Evolutionary conservation across 2,797 vertebrate genomes (phyloP), one percentile per base, ranked within the genome.

Genomic region (Channallabes apus): DNA sequence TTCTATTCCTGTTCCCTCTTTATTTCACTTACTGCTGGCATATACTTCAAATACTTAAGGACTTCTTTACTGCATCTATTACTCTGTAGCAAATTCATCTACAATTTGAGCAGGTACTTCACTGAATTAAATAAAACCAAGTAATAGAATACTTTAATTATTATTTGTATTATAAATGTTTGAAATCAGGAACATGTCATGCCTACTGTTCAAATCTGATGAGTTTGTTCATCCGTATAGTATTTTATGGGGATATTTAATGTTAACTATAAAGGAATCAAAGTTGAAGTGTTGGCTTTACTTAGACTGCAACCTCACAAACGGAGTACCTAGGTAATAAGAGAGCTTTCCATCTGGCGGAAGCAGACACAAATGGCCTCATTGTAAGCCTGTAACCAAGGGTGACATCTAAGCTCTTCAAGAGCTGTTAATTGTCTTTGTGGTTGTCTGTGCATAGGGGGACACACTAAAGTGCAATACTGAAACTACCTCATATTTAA

Each of bases 361-460:
- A 87, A 86, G 86, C 80, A 38, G 59, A 86, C 87, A 89, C 86
- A 86, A 88, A 73, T n/a, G 68, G 79, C 82, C 80, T 79, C 92
- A 95, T 91, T 87, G 38, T 1, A 84, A 88, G 89, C 79, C 88
- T 89, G 91, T 88, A 89, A 92, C 91, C 92, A 93, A 91, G 87
- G 88, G 90, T 92, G 94, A 95, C 92, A 92, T 85, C 86, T 41
- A 85, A 89, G 92, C 90, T 86, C 82, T 32, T 27, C 88, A 85
- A 87, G 87, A 93, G 93, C 90, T 84, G 93, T 91, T 92, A 86
- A 93, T 93, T 93, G 93, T 91, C 93, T 94, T 92, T 93, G 91
- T 90, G 88, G 86, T 35, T 91, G 82, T 85, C 85, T 90, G 88
- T 93, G 85, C 88, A 89, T 90, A 89, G 92, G 92, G 90, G 56